These are phyloP conservation scores for Glossosoma conforme DNA, from an alignment of 1,140 invertebrate genomes.

Conservation along the genomic window DNA sequence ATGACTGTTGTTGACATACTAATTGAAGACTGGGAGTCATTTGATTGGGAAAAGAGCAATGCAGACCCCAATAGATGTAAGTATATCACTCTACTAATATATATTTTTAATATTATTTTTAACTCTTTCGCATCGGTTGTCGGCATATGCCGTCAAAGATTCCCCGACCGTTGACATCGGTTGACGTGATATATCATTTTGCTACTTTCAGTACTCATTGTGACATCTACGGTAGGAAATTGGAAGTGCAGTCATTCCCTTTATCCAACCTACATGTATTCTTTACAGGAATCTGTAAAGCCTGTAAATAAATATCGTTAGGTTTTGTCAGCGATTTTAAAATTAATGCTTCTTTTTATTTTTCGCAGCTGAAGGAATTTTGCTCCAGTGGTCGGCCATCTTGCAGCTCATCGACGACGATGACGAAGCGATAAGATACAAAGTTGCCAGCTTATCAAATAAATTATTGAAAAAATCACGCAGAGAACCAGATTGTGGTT, in stretches of 20 bases:
- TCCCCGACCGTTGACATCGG: no score
- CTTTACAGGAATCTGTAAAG: no score
- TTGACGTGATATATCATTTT: no score
- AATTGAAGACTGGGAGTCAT: slow-evolving; percentile 32
- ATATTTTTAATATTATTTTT: not conserved
- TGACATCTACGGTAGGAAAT: no score
- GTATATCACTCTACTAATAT: slow-evolving; percentile 23
- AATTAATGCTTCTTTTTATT: slow-evolving; percentile 12
- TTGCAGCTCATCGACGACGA: slow-evolving; percentile 39
- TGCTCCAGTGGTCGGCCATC: slow-evolving; percentile 34
- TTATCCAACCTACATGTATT: no score
- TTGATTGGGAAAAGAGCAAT: slow-evolving; percentile 29
- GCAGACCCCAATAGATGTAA: slow-evolving; percentile 36
- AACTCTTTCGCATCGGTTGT: no score
- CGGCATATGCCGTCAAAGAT: no score
- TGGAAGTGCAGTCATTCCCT: no score
- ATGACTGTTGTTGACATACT: slow-evolving; percentile 37
- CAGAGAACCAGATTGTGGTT: not conserved
- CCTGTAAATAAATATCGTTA: no score
- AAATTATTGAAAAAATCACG: slow-evolving; percentile 3
- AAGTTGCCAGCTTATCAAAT: slow-evolving; percentile 12
- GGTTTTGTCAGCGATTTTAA: no score
- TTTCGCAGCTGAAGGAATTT: slow-evolving; percentile 37
- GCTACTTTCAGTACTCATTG: no score
- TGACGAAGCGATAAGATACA: slow-evolving; percentile 21